A percentile compares a stretch with the other conserved stretches of the same genome.
These are phyloP conservation scores for Drosophila dunni DNA, from an alignment of 1,140 invertebrate genomes.

Conservation along the genomic window DNA sequence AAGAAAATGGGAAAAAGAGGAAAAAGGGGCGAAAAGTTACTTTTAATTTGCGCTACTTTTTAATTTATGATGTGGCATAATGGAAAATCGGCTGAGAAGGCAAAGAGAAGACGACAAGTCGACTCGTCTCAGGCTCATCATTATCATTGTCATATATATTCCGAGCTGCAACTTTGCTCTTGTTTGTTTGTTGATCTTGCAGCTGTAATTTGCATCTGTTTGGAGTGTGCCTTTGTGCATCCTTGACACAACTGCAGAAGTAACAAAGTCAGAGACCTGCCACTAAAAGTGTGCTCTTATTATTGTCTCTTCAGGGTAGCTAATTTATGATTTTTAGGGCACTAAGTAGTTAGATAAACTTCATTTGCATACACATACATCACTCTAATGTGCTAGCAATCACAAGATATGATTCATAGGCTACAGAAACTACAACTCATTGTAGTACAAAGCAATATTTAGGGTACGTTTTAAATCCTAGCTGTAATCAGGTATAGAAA, in stretches of 20 bases:
- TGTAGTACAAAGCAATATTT: too few species aligned
- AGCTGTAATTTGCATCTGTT: constrained; percentile 33
- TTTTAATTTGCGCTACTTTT: constrained; percentile 60
- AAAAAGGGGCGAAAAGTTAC: constrained; percentile 8
- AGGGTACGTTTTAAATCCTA: too few species aligned
- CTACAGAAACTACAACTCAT: neutral
- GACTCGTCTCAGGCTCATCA: constrained; percentile 19
- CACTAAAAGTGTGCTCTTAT: constrained; percentile 1
- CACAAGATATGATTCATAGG: neutral
- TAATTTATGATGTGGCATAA: constrained; percentile 67
- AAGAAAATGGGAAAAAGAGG: neutral
- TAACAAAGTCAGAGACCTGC: constrained; percentile 32
- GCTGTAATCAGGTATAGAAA: too few species aligned
- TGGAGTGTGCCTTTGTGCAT: constrained; percentile 1
- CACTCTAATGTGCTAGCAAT: constrained; percentile 1
- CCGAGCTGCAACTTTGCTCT: constrained; percentile 25
- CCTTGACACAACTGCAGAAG: constrained; percentile 12
- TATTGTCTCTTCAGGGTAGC: neutral
- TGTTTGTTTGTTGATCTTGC: constrained; percentile 17
- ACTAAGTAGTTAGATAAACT: constrained; percentile 37
- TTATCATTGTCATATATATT: constrained; percentile 36
- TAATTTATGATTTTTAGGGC: constrained; percentile 11
- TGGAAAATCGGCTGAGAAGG: constrained; percentile 42
- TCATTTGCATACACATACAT: constrained; percentile 31
- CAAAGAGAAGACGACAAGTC: neutral